phyloP scores from a whole-genome alignment of 1,140 invertebrate species.

The Sminthurinus signatus region DNA sequence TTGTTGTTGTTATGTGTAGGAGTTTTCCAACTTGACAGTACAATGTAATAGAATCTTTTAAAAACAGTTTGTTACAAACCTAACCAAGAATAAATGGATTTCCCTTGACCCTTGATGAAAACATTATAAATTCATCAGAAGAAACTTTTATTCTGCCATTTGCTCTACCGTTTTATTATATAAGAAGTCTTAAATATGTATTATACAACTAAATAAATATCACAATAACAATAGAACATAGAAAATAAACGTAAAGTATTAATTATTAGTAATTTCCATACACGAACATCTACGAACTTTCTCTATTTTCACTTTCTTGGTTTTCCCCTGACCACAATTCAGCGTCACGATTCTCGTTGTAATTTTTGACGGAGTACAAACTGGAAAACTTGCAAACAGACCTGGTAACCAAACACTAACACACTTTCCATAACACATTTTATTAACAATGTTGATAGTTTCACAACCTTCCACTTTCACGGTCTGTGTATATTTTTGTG shows the following conservation, averaged over 20 bases:
- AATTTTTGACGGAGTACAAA: slow-evolving; percentile 35
- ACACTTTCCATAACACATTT: slow-evolving; percentile 38
- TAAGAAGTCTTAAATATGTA: too few species aligned
- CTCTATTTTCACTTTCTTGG: slow-evolving; percentile 30
- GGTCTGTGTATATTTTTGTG: slow-evolving; percentile 37
- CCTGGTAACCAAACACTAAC: slow-evolving; percentile 37
- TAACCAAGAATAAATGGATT: too few species aligned
- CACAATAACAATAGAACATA: neutral
- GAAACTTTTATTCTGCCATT: too few species aligned
- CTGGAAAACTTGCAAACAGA: slow-evolving; percentile 35
- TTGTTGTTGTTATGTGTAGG: too few species aligned
- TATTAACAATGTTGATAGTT: slow-evolving; percentile 32
- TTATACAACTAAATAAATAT: too few species aligned
- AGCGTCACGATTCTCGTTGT: slow-evolving; percentile 29
- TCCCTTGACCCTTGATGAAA: too few species aligned
- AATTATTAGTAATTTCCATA: slow-evolving; percentile 27
- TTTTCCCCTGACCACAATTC: slow-evolving; percentile 25
- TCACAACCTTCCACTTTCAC: slow-evolving; percentile 37
- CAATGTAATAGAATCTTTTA: too few species aligned
- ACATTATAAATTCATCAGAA: too few species aligned
- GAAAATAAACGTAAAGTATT: neutral
- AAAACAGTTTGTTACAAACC: too few species aligned
- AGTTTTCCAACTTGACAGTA: too few species aligned
- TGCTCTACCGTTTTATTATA: too few species aligned
- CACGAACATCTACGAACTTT: slow-evolving; percentile 38